Conservation (phyloP, 2,888 invertebrate genomes). For the Erebia ligea region DNA sequence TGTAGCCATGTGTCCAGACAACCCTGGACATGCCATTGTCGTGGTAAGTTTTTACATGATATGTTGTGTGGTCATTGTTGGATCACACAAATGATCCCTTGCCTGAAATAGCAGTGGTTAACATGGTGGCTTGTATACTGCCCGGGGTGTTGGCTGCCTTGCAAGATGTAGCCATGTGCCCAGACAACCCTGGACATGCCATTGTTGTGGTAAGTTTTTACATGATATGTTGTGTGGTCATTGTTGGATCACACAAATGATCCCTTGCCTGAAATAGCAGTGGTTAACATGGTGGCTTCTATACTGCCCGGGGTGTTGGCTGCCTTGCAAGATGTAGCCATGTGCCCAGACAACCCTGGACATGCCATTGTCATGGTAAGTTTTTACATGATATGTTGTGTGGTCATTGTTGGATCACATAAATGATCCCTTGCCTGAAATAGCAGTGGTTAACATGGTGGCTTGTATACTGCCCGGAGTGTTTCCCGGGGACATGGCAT, state of each 20-base stretch:
- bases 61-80: background rate
- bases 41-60: slow-evolving; percentile 63
- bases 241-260: slow-evolving; percentile 73
- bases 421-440: slow-evolving; percentile 64
- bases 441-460: slow-evolving; percentile 81
- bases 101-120: slow-evolving; percentile 72
- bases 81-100: slow-evolving; percentile 72
- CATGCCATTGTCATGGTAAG: slow-evolving; percentile 84
- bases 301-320: slow-evolving; percentile 86
- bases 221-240: background rate
- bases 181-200: slow-evolving; percentile 84
- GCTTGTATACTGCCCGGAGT: slow-evolving; percentile 86
- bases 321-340: slow-evolving; percentile 83
- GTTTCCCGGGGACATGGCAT: slow-evolving; percentile 82
- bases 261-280: slow-evolving; percentile 57
- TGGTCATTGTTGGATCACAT: slow-evolving; percentile 58
- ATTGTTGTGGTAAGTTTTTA: slow-evolving; percentile 77
- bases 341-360: slow-evolving; percentile 82
- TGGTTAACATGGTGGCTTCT: slow-evolving; percentile 83
- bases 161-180: slow-evolving; percentile 81
- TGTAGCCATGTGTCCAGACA: slow-evolving; percentile 81
- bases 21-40: slow-evolving; percentile 85
- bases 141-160: slow-evolving; percentile 86
- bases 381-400: background rate
- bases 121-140: slow-evolving; percentile 84